phyloP scores from a whole-genome alignment of 2,113 vertebrate genomes.

The Leptocoma aspasia region DNA sequence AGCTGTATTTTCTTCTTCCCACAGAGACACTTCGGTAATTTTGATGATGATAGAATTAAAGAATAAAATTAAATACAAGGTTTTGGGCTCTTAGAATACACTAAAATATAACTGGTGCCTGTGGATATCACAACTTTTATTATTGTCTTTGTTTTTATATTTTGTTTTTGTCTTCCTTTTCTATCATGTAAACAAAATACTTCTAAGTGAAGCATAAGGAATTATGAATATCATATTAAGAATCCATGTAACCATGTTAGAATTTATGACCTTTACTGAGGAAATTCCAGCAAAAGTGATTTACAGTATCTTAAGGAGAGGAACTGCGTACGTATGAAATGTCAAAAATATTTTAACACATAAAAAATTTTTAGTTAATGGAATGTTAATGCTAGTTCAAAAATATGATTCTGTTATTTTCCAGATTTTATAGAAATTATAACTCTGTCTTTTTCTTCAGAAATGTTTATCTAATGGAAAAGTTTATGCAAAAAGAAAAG shows the following conservation, averaged over 20 bases:
- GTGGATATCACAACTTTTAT: neutral
- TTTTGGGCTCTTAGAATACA: neutral
- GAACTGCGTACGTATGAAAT: neutral
- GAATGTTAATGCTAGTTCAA: rapidly evolving
- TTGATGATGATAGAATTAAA: neutral
- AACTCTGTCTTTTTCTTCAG: neutral
- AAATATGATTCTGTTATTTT: neutral
- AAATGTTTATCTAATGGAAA: neutral
- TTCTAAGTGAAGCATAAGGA: neutral
- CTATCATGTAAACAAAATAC: neutral
- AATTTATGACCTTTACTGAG: neutral
- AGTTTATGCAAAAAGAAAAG: neutral
- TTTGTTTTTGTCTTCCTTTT: neutral
- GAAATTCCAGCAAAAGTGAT: neutral
- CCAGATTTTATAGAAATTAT: neutral
- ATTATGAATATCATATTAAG: neutral
- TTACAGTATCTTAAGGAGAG: neutral
- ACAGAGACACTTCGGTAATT: neutral
- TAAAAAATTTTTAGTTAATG: neutral
- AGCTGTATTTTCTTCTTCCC: neutral
- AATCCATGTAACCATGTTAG: neutral
- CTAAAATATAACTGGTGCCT: neutral
- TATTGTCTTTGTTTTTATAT: neutral
- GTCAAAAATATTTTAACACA: neutral
- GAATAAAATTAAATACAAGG: neutral